Conservation (phyloP, 2,113 vertebrate genomes). For the Tretioscincus oriximinensis region DNA sequence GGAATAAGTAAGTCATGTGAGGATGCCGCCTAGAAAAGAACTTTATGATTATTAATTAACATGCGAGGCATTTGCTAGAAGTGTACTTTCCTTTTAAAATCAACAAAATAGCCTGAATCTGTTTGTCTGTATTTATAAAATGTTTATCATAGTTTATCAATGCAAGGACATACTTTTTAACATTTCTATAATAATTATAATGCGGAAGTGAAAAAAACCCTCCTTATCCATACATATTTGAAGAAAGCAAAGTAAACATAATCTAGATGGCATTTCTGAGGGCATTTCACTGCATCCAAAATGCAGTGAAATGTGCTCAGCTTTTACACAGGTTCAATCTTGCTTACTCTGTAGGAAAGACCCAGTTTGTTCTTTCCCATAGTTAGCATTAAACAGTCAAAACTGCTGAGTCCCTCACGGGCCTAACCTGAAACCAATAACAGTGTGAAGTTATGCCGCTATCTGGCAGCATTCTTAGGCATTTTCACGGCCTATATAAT, state of each 20-base stretch:
- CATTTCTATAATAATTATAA: too few relatives aligned
- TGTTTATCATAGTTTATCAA: neutral
- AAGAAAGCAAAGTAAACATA: neutral
- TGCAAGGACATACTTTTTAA: too few relatives aligned
- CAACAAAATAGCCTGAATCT: too few relatives aligned
- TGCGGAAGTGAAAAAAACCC: neutral
- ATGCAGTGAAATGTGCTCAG: neutral
- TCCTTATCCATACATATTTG: neutral
- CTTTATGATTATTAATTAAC: neutral
- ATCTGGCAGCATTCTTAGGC: neutral
- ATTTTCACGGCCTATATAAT: constrained; percentile 1
- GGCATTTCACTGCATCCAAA: too few relatives aligned
- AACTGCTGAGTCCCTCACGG: neutral
- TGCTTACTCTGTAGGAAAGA: neutral
- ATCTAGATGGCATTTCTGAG: too few relatives aligned
- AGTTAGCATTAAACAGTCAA: neutral
- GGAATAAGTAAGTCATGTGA: neutral
- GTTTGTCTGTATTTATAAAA: neutral
- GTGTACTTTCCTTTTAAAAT: neutral
- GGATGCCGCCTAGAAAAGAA: too few relatives aligned
- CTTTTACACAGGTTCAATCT: neutral
- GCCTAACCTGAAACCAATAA: neutral
- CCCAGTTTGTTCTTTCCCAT: neutral
- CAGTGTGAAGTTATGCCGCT: neutral
- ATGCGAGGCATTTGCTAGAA: neutral